A percentile compares a stretch with the other conserved stretches of the same genome.
These are phyloP conservation scores for Tauraco hartlaubi DNA, from an alignment of 2,797 vertebrate genomes.

Conservation along the genomic window DNA sequence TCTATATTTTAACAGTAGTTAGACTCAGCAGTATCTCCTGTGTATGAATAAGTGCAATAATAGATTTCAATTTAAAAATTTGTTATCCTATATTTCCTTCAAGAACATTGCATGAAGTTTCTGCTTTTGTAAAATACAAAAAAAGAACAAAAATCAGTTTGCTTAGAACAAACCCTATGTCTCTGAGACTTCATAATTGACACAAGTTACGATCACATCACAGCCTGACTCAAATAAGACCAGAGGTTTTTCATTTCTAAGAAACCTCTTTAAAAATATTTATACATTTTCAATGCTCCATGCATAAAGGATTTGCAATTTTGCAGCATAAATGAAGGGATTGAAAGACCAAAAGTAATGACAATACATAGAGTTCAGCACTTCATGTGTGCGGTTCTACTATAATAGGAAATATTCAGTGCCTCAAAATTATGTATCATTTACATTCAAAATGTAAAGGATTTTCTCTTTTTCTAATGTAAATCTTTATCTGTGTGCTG, in stretches of 20 bases:
- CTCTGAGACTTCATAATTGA: not conserved
- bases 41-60: not conserved
- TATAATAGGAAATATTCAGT: not conserved
- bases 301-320: slow-evolving; percentile 47
- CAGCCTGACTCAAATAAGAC: slow-evolving; percentile 9
- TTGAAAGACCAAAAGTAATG: not conserved
- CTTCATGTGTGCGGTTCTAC: not conserved
- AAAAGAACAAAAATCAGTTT: not conserved
- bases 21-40: not conserved
- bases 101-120: not conserved
- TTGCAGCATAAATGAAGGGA: slow-evolving; percentile 33
- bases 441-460: slow-evolving; percentile 17
- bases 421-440: not conserved
- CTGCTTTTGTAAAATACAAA: not conserved
- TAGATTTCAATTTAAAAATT: not conserved
- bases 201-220: slow-evolving; percentile 24
- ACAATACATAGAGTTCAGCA: not conserved
- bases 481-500: slow-evolving; percentile 14
- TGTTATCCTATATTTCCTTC: not conserved
- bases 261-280: slow-evolving; percentile 44
- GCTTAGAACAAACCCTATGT: not conserved
- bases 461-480: slow-evolving; percentile 18
- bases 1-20: not conserved
- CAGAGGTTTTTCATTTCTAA: slow-evolving; percentile 1
- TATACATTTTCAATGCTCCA: not conserved